These are phyloP conservation scores for Pseudomyrmex concolor DNA, from an alignment of 1,140 invertebrate species.

Conservation along the genomic window DNA sequence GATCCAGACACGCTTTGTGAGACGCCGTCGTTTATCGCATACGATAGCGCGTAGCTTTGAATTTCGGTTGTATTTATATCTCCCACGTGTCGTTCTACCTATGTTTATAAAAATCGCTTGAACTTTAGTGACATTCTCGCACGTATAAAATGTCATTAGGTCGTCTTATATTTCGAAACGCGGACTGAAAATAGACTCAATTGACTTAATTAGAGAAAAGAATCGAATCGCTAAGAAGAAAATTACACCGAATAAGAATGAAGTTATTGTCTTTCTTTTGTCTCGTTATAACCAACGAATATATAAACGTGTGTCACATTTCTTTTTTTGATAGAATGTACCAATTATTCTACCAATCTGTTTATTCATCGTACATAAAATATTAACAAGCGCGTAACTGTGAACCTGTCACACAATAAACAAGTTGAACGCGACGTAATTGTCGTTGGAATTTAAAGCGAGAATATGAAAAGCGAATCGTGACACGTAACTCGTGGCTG, in stretches of 20 bases:
- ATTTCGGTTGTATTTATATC: slow-evolving; percentile 50
- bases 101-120: slow-evolving; percentile 16
- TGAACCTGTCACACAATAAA: slow-evolving; percentile 11
- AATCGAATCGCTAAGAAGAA: no score
- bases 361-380: background rate
- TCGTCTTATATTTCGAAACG: background rate
- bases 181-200: background rate
- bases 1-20: slow-evolving; percentile 32
- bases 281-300: no score
- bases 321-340: background rate
- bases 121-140: slow-evolving; percentile 11
- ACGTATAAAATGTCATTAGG: slow-evolving; percentile 27
- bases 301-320: background rate
- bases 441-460: slow-evolving; percentile 41
- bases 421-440: slow-evolving; percentile 20
- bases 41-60: slow-evolving; percentile 20
- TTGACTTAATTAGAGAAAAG: background rate
- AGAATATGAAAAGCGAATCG: slow-evolving; percentile 40
- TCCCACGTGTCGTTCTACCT: slow-evolving; percentile 18
- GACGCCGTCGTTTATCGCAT: slow-evolving; percentile 40
- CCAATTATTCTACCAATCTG: background rate
- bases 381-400: slow-evolving; percentile 1
- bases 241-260: no score
- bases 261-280: no score
- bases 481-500: slow-evolving; percentile 37